Base-by-base conservation (phyloP, 2,797 vertebrate species). In the Acipenser transmontanus region DNA sequence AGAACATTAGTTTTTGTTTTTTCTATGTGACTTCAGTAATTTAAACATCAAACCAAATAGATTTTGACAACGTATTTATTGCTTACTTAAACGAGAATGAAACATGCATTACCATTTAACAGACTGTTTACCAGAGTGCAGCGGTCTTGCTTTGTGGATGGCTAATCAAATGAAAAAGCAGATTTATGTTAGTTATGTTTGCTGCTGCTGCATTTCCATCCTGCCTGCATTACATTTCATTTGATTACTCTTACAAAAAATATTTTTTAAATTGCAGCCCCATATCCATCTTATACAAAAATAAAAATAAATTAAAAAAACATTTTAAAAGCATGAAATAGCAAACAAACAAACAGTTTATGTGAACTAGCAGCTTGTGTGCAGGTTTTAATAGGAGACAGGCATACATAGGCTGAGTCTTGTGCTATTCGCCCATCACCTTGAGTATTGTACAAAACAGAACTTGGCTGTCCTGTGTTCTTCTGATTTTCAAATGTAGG, bases 111-210 rank as follows among this genome's bases (percentile, higher is more conserved):
- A 34, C 34, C 34, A 34, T 34, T 34, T 34, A 76, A 77, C 69
- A 73, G 76, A 85, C 71, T 75, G 76, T 78, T 75, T 80, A 82
- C 78, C 78, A 80, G 82, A 78, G 87, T 85, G 81, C 83, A 87
- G 86, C 83, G 85, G 82, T 82, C 82, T 82, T 74, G 74, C 77
- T 73, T 66, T 70, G 81, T 84, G 74, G 34, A 34, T 34, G 34
- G 34, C 34, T 91, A 89, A 91, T 90, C 84, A 79, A 88, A 89
- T 91, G 76, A 86, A 83, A 77, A 80, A 84, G 78, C 85, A 90
- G 87, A 85, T 88, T 85, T 86, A 80, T 87, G 88, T 89, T 87
- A 78, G 86, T 90, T 91, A 90, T 89, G 88, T 89, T 81, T 77
- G 81, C 84, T 88, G 85, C 88, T 86, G 82, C 82, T 75, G 78